Conservation (phyloP, 2,797 vertebrate genomes). For the Takifugu ocellatus region DNA sequence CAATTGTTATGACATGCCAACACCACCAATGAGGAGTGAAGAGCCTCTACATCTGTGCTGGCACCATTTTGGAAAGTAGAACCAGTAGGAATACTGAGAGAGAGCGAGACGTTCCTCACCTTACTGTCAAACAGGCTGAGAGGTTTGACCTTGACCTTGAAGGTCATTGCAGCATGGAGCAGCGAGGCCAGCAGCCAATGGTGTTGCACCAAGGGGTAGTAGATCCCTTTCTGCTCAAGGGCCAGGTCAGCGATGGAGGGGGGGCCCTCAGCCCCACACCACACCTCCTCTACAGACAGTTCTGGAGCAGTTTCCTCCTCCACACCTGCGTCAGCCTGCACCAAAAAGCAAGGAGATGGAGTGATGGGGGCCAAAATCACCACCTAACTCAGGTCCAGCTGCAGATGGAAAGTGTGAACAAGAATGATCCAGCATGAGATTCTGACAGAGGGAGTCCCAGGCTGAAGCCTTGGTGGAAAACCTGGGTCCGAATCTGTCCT, state of each 20-base stretch:
- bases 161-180: conserved; percentile 83
- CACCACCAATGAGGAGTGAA: too few relatives aligned
- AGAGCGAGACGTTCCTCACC: conserved; percentile 65
- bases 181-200: conserved; percentile 88
- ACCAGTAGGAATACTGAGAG: not conserved
- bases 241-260: conserved; percentile 91
- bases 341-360: not conserved
- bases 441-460: too few relatives aligned
- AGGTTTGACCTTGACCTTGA: conserved; percentile 87
- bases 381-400: too few relatives aligned
- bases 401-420: too few relatives aligned
- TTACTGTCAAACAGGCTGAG: conserved; percentile 93
- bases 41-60: too few relatives aligned
- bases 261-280: conserved; percentile 85
- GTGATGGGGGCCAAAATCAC: not conserved
- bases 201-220: conserved; percentile 93
- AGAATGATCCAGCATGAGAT: too few relatives aligned
- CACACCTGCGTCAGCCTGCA: conserved; percentile 84
- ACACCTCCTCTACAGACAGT: conserved; percentile 87
- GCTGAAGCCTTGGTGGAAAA: too few relatives aligned
- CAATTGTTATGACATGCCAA: too few relatives aligned
- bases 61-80: too few relatives aligned
- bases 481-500: too few relatives aligned
- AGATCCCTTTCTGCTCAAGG: conserved; percentile 88
- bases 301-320: conserved; percentile 83